These are phyloP conservation scores for Paraescarpia echinospica DNA, from an alignment of 1,140 invertebrate genomes.

Conservation along the genomic window DNA sequence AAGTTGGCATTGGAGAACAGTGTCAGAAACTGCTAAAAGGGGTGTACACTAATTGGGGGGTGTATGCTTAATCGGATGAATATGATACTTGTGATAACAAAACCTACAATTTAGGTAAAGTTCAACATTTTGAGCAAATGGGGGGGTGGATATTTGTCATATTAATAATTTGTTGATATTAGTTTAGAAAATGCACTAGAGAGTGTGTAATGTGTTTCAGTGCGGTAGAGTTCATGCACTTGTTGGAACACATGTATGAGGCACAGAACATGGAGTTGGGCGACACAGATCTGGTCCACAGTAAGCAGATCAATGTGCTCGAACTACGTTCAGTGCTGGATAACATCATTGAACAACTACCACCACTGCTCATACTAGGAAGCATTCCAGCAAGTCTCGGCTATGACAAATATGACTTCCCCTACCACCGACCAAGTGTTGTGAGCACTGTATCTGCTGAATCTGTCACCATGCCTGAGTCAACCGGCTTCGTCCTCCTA, in stretches of 20 bases:
- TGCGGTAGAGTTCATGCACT: conserved; percentile 41
- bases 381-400: conserved; percentile 33
- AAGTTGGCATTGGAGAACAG: no score
- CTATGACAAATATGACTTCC: conserved; percentile 44
- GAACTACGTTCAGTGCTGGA: conserved; percentile 49
- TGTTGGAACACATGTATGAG: conserved; percentile 50
- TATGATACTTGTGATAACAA: no score
- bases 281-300: conserved; percentile 26
- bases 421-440: conserved; percentile 51
- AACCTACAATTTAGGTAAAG: no score
- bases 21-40: no score
- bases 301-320: conserved; percentile 36
- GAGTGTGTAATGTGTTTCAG: conserved; percentile 29
- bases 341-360: conserved; percentile 49
- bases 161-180: neutral
- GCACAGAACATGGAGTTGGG: conserved; percentile 50
- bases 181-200: conserved; percentile 13
- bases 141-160: neutral
- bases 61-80: no score
- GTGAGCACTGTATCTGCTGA: conserved; percentile 43
- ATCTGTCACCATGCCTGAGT: conserved; percentile 50
- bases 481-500: conserved; percentile 50
- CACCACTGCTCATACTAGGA: conserved; percentile 51
- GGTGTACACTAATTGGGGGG: no score
- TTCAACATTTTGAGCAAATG: neutral